These are phyloP conservation scores for Leptoteleia sp. DNA, from an alignment of 1,140 invertebrate species.

Conservation along the genomic window DNA sequence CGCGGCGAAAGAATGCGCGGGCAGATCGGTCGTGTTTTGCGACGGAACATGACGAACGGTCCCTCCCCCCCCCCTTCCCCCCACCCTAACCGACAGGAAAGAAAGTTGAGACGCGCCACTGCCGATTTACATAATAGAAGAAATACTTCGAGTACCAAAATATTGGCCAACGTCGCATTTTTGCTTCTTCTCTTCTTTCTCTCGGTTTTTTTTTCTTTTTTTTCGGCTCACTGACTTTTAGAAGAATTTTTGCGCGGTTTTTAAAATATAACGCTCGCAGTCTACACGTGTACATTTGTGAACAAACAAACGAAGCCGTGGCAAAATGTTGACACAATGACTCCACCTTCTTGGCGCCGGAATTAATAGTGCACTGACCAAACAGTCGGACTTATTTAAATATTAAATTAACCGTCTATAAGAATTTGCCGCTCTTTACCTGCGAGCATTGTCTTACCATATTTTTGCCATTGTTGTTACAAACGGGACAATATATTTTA, in stretches of 20 bases:
- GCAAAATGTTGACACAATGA: slow-evolving; percentile 59
- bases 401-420: too few relatives aligned
- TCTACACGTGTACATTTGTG: slow-evolving; percentile 35
- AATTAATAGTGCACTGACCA: slow-evolving; percentile 54
- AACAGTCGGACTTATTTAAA: slow-evolving; percentile 28
- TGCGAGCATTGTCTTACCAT: too few relatives aligned
- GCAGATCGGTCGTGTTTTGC: slow-evolving; percentile 9
- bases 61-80: too few relatives aligned
- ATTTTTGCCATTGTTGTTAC: too few relatives aligned
- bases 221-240: not conserved
- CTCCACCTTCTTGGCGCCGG: slow-evolving; percentile 44
- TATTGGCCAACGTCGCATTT: slow-evolving; percentile 11
- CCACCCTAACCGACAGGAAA: too few relatives aligned
- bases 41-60: slow-evolving; percentile 1
- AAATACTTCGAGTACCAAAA: slow-evolving; percentile 29
- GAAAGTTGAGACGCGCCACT: too few relatives aligned
- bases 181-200: too few relatives aligned
- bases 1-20: not conserved
- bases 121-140: slow-evolving; percentile 48
- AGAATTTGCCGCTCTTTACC: too few relatives aligned
- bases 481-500: too few relatives aligned
- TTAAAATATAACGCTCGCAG: slow-evolving; percentile 23
- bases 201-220: not conserved
- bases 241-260: slow-evolving; percentile 14
- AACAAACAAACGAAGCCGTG: slow-evolving; percentile 42